These are phyloP conservation scores for Menidia beryllina DNA, from an alignment of 2,113 vertebrate species.

Conservation along the genomic window DNA sequence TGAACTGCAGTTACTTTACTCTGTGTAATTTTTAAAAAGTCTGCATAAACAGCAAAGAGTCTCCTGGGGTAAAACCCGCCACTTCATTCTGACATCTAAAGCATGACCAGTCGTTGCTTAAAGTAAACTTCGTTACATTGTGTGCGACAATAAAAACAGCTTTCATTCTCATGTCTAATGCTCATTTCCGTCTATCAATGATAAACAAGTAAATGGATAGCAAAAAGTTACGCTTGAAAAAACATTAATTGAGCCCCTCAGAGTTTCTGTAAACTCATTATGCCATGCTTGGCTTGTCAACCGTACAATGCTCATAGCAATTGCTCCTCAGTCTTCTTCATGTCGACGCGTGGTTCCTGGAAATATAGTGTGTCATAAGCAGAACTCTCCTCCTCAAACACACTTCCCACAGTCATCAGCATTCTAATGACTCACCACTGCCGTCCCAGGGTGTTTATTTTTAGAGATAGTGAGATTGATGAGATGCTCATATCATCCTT, in stretches of 20 bases:
- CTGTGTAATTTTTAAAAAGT: slow-evolving; percentile 55
- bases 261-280: slow-evolving; percentile 72
- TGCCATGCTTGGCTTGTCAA: slow-evolving; percentile 70
- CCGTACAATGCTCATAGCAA: slow-evolving; percentile 57
- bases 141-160: slow-evolving; percentile 22
- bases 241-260: slow-evolving; percentile 67
- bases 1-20: slow-evolving; percentile 65
- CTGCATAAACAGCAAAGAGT: slow-evolving; percentile 8
- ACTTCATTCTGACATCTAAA: slow-evolving; percentile 14
- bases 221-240: slow-evolving; percentile 65
- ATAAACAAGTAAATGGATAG: slow-evolving; percentile 70
- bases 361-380: slow-evolving; percentile 68
- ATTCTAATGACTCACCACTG: slow-evolving; percentile 81
- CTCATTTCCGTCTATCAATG: slow-evolving; percentile 57
- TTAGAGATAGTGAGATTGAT: slow-evolving; percentile 84
- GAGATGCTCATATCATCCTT: slow-evolving; percentile 83
- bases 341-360: slow-evolving; percentile 58
- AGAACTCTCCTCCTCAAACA: slow-evolving; percentile 70
- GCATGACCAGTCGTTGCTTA: slow-evolving; percentile 8
- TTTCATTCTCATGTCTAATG: slow-evolving; percentile 58
- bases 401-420: slow-evolving; percentile 79
- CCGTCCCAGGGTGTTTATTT: slow-evolving; percentile 80
- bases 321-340: slow-evolving; percentile 62
- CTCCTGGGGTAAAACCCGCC: neutral
- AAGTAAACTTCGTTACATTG: slow-evolving; percentile 39